phyloP scores from a whole-genome alignment of 2,113 vertebrate species.

The Camelus bactrianus region DNA sequence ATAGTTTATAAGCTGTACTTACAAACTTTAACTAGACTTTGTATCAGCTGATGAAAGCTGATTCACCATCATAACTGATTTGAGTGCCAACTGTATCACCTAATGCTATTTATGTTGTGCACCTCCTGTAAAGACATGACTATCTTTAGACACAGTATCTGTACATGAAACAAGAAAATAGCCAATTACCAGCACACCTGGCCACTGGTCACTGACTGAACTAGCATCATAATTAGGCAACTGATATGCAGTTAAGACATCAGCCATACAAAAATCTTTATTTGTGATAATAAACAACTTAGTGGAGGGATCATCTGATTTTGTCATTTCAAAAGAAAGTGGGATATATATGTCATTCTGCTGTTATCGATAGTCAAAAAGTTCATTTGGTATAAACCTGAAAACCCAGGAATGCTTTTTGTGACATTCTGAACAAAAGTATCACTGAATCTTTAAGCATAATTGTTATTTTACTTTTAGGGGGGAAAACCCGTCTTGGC shows the following conservation, averaged over 20 bases:
- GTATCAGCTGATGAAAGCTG: background rate
- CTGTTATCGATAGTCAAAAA: background rate
- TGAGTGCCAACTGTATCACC: background rate
- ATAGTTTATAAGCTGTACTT: background rate
- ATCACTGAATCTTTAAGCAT: background rate
- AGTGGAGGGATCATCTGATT: background rate
- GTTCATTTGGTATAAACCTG: background rate
- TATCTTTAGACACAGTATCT: slow-evolving; percentile 15
- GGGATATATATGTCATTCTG: background rate
- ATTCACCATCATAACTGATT: background rate
- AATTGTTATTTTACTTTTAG: background rate
- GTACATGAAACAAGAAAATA: background rate
- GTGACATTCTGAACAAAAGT: slow-evolving; percentile 10
- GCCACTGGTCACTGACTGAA: background rate
- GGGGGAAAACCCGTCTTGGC: background rate
- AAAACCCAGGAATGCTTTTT: background rate
- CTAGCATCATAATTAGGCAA: background rate
- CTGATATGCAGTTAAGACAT: background rate
- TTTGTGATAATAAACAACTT: background rate
- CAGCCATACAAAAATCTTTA: background rate
- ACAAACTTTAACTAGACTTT: background rate
- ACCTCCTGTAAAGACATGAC: background rate
- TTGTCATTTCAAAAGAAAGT: background rate
- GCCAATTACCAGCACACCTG: background rate
- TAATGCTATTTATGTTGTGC: background rate